Percentiles rank a stretch among this genome's conserved stretches.
Evolutionary conservation across 2,113 vertebrate species (phyloP).

Genomic region (Chloropsis hardwickii): DNA sequence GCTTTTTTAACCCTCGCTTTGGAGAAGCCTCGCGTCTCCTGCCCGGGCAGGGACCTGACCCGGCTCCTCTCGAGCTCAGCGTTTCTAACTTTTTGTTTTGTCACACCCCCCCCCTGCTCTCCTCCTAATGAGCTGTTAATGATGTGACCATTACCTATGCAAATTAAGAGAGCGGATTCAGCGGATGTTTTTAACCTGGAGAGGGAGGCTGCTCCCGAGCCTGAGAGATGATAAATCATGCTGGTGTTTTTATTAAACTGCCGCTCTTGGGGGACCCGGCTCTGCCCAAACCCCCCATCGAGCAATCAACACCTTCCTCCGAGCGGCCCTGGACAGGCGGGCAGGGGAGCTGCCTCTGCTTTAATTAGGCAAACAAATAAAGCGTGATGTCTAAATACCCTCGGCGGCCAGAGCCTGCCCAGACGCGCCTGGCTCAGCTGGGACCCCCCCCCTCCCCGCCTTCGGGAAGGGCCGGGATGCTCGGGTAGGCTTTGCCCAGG

Average conservation of each 20-base stretch:
- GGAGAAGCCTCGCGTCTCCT: not conserved
- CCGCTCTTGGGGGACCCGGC: not conserved
- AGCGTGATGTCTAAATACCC: not conserved
- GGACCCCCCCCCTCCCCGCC: too few species aligned
- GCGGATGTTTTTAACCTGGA: not conserved
- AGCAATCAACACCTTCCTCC: not conserved
- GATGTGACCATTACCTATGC: slow-evolving; percentile 63
- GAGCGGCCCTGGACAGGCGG: not conserved
- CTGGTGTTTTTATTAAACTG: slow-evolving; percentile 41
- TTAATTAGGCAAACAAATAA: not conserved
- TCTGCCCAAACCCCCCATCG: not conserved
- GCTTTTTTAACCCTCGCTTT: not conserved
- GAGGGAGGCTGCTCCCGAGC: not conserved
- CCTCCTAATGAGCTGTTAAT: slow-evolving; percentile 67
- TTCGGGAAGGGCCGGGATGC: not conserved
- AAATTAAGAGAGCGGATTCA: slow-evolving; percentile 39
- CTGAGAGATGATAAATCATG: slow-evolving; percentile 41
- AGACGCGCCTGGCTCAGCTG: rapidly evolving
- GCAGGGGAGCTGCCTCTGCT: not conserved
- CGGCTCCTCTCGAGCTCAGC: not conserved
- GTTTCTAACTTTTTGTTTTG: not conserved
- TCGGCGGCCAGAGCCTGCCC: not conserved
- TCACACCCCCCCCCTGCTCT: not conserved
- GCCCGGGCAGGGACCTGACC: not conserved
- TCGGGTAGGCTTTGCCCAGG: not conserved